Conservation (phyloP, 2,113 vertebrate species). For the Chaenocephalus aceratus region DNA sequence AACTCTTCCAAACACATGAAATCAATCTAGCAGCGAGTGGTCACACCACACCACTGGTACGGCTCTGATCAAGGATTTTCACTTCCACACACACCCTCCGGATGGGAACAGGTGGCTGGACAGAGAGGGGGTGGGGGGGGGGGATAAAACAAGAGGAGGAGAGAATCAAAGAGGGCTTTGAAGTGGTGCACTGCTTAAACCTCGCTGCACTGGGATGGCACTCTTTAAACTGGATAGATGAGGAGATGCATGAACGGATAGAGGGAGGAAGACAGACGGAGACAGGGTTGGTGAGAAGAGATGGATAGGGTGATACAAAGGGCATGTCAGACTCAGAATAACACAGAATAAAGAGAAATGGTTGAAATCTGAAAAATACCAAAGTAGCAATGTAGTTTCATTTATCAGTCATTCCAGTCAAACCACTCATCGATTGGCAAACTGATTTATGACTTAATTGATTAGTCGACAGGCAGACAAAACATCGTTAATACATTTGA, state of each 20-base stretch:
- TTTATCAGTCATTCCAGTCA: background rate
- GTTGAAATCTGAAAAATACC: too few species aligned
- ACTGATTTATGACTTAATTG: background rate
- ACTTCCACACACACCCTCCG: background rate
- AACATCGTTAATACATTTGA: too few species aligned
- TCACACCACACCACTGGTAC: constrained; percentile 10
- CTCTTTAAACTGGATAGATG: constrained; percentile 39
- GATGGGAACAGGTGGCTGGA: constrained; percentile 67
- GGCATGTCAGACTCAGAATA: background rate
- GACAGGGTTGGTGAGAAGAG: constrained; percentile 13
- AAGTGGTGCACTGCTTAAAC: constrained; percentile 64
- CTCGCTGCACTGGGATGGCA: constrained; percentile 23
- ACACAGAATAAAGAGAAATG: background rate
- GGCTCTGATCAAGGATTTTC: constrained; percentile 42
- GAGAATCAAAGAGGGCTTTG: constrained; percentile 78
- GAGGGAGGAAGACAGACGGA: background rate
- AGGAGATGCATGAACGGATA: constrained; percentile 45
- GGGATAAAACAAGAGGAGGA: constrained; percentile 51
- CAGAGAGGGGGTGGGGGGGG: constrained; percentile 13
- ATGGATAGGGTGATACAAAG: constrained; percentile 13
- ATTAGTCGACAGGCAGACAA: background rate
- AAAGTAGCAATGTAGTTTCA: background rate
- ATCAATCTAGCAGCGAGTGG: background rate
- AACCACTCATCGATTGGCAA: background rate
- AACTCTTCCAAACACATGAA: constrained; percentile 20